These are phyloP conservation scores for Gymnosoma rotundatum DNA, from an alignment of 2,888 invertebrate genomes.

Conservation along the genomic window DNA sequence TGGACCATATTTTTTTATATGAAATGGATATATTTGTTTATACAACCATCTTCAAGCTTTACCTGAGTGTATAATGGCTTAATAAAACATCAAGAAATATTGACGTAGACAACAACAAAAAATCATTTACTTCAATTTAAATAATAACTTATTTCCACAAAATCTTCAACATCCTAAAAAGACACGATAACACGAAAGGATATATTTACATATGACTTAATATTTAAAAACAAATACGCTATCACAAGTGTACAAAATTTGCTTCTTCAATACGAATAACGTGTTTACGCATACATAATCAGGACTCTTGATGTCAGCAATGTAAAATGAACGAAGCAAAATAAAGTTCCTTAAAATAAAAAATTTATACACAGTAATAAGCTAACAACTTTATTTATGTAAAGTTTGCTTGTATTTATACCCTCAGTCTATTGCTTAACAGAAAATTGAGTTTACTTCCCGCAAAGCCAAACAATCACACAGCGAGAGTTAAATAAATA, in stretches of 20 bases:
- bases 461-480: constrained; percentile 2
- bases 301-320: constrained; percentile 32
- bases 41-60: too few species aligned
- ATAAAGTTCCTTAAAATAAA: constrained; percentile 10
- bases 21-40: too few species aligned
- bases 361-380: constrained; percentile 25
- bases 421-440: background rate
- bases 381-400: constrained; percentile 21
- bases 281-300: constrained; percentile 56
- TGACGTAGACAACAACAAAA: constrained; percentile 17
- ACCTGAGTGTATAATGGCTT: too few species aligned
- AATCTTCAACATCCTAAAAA: background rate
- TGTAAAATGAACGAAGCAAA: background rate
- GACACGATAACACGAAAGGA: background rate
- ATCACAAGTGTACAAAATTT: background rate
- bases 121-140: constrained; percentile 22
- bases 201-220: background rate
- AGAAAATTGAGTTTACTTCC: background rate
- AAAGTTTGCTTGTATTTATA: constrained; percentile 12
- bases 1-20: too few species aligned
- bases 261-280: constrained; percentile 23
- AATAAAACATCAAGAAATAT: background rate
- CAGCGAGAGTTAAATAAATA: background rate
- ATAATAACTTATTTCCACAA: background rate
- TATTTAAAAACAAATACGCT: background rate